Percentiles rank a stretch among this genome's conserved stretches.
Evolutionary conservation across 35 echinoderm and acorn worm species (phyloP).

Genomic region (Diadema setosum): DNA sequence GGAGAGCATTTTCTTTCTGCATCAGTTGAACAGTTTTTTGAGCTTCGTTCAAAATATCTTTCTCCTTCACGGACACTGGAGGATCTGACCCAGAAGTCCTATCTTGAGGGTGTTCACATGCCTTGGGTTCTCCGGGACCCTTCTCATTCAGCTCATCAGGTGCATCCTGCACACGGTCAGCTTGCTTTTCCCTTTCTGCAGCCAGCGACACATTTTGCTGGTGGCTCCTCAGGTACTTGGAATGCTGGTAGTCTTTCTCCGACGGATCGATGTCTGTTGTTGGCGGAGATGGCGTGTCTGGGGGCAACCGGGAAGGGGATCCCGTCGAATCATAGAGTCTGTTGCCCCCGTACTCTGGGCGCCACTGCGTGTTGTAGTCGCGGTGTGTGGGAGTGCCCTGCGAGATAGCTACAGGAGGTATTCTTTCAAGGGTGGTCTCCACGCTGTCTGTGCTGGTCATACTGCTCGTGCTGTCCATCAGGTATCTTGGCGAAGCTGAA

Average conservation of each 20-base stretch:
- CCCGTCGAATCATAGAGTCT: not conserved
- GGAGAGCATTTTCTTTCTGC: not conserved
- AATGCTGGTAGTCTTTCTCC: not conserved
- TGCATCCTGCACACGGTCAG: no score
- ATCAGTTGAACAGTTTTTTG: not conserved
- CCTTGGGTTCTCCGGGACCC: no score
- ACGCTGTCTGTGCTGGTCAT: constrained; percentile 72
- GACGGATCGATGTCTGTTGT: constrained; percentile 6
- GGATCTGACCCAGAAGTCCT: no score
- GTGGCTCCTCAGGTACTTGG: not conserved
- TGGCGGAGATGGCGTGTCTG: not conserved
- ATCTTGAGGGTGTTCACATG: no score
- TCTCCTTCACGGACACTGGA: not conserved
- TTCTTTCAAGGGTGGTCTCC: constrained; percentile 72
- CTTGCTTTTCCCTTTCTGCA: not conserved
- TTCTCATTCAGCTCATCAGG: no score
- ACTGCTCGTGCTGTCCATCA: constrained; percentile 44
- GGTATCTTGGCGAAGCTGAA: constrained; percentile 24
- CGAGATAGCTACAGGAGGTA: not conserved
- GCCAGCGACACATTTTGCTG: not conserved
- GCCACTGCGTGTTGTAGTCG: not conserved
- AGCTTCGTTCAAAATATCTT: not conserved
- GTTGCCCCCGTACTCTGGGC: not conserved
- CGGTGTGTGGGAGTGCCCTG: not conserved
- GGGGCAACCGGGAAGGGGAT: not conserved